Conservation (phyloP, 2,797 vertebrate species). For the Cryptoprocta ferox region DNA sequence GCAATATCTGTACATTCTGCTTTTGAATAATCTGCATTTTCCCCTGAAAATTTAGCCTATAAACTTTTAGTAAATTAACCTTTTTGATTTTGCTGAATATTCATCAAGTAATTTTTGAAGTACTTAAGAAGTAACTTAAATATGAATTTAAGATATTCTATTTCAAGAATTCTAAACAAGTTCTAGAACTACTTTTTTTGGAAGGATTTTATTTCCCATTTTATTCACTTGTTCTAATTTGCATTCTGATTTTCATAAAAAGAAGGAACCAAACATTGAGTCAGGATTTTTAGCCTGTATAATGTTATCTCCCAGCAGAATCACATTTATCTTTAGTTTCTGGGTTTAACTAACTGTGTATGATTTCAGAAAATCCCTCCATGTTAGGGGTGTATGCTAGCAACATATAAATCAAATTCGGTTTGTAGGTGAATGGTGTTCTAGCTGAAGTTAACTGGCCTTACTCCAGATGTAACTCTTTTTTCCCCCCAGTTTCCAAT, state of each 20-base stretch:
- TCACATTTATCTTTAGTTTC: conserved; percentile 50
- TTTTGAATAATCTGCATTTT: background rate
- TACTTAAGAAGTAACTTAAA: conserved; percentile 35
- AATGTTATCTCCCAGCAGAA: background rate
- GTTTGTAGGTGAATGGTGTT: background rate
- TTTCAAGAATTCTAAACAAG: conserved; percentile 1
- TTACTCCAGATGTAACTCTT: background rate
- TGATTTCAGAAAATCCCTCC: background rate
- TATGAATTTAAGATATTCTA: conserved; percentile 18
- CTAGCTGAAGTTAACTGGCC: background rate
- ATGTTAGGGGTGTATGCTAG: background rate
- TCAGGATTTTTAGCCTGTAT: background rate
- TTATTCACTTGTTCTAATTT: conserved; percentile 38
- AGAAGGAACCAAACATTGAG: background rate
- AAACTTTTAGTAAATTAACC: background rate
- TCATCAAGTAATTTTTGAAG: conserved; percentile 8
- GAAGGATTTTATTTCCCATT: conserved; percentile 14
- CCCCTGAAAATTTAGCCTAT: background rate
- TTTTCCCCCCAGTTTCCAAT: background rate
- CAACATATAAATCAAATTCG: background rate
- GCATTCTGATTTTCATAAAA: conserved; percentile 34
- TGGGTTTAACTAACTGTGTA: background rate
- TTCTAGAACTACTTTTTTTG: background rate
- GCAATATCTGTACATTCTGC: background rate
- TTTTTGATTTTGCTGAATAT: conserved; percentile 30